Conservation (phyloP, 2,113 vertebrate species). For the Oncorhynchus keta region DNA sequence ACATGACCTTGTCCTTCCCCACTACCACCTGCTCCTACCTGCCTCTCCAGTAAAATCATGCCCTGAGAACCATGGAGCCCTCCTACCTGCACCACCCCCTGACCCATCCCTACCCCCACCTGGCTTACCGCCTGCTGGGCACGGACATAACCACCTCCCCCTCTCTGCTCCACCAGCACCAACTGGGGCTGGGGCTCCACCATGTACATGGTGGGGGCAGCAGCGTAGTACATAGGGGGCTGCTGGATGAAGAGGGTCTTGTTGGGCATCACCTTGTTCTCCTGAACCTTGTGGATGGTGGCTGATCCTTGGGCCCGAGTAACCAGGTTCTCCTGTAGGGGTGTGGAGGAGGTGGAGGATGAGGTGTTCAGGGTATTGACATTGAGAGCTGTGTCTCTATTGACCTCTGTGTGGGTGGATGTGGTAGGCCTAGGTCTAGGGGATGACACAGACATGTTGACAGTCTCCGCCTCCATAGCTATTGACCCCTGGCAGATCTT, state of each 20-base stretch:
- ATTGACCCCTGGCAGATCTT: conserved; percentile 82
- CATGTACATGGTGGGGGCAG: conserved; percentile 67
- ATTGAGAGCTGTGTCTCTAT: conserved; percentile 38
- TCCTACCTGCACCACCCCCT: conserved; percentile 74
- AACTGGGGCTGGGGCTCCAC: conserved; percentile 63
- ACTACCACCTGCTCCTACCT: conserved; percentile 27
- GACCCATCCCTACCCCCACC: conserved; percentile 68
- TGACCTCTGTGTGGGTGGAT: conserved; percentile 47
- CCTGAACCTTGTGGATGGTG: conserved; percentile 38
- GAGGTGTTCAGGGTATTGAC: conserved; percentile 46
- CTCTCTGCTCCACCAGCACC: conserved; percentile 55
- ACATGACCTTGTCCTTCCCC: background rate
- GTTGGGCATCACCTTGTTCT: conserved; percentile 54
- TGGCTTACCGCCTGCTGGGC: conserved; percentile 54
- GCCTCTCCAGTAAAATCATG: conserved; percentile 62
- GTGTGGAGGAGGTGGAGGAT: conserved; percentile 36
- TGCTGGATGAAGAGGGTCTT: conserved; percentile 71
- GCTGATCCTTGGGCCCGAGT: conserved; percentile 24
- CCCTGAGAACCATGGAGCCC: conserved; percentile 67
- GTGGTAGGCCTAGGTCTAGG: conserved; percentile 17
- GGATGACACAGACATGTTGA: background rate
- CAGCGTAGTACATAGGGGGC: conserved; percentile 66
- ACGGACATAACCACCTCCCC: conserved; percentile 1
- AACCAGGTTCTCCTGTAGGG: conserved; percentile 39
- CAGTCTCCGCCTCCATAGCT: conserved; percentile 44